Base-by-base conservation (phyloP, 2,888 invertebrate genomes). In the Oxyteleia sp. region DNA sequence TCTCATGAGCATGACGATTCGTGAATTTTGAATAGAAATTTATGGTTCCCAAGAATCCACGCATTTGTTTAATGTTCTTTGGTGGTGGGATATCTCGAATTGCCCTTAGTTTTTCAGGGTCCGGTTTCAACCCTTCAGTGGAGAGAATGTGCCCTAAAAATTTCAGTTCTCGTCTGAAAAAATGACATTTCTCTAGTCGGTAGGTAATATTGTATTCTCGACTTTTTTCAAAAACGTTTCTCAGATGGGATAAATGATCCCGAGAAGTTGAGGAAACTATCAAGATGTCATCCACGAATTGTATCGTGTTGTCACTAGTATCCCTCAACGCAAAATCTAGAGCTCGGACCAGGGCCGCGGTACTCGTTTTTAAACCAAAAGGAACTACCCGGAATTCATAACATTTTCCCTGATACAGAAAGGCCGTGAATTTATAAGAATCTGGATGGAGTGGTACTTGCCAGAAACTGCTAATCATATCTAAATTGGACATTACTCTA, bases 401-500 rank as follows among this genome's bases (percentile, higher is more conserved):
- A 32, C 32, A 32, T 32, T 32, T 32, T 7, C 32, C 32, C 4
- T 8, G 8, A 32, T 32, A 1, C 8, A 32, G 10, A 1, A 63
- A 47, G 13, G 32, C 47, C 2, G 57, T 57, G 18, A 43, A 45
- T 23, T 57, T 57, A n/a, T 13, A 4, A 2, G 55, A 55, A 5
- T 35, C 16, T 4, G 57, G 41, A 15, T 59, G 20, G n/a, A 59
- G 2, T 10, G 41, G 57, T 4, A 41, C 41, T 10, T 61, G 41
- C 61, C 61, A 43, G 11, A 61, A 61, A 4, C 61, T 61, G 18
- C 26, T 47, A 7, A 32, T 18, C 32, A 47, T 16, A 29, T 63
- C 61, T 29, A 61, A 43, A 43, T 13, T 20, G 1, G 61, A 43
- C 15, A 61, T 13, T 10, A 41, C 0, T 45, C 41, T 38, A 1